Conservation (phyloP, 2,113 vertebrate species). For the Campylorhamphus procurvoides region DNA sequence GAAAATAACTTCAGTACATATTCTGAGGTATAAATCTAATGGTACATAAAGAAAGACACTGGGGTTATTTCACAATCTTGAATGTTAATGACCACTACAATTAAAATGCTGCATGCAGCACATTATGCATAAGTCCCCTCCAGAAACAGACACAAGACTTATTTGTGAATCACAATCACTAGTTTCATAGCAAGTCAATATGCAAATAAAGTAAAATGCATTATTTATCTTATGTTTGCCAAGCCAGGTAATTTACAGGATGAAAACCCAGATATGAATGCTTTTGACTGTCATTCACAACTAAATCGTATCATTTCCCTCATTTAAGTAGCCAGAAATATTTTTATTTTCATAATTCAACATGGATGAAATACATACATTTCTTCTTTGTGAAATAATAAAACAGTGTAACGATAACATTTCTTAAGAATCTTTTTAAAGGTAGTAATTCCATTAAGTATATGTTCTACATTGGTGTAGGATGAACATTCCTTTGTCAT, state of each 20-base stretch:
- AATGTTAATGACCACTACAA: conserved; percentile 11
- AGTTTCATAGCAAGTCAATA: not conserved
- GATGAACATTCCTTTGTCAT: not conserved
- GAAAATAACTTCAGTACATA: not conserved
- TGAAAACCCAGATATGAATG: not conserved
- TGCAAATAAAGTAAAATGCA: not conserved
- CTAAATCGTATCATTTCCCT: not conserved
- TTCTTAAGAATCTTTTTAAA: not conserved
- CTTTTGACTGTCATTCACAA: conserved; percentile 7
- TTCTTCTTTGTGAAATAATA: not conserved
- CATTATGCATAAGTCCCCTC: not conserved
- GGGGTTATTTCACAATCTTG: not conserved
- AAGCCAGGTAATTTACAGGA: not conserved
- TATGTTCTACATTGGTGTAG: rapidly evolving
- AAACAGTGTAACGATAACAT: not conserved
- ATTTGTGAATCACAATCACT: conserved; percentile 11
- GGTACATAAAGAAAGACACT: not conserved
- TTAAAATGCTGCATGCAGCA: not conserved
- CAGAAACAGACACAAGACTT: not conserved
- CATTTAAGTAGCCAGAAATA: not conserved
- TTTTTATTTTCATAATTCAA: not conserved
- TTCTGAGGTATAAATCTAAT: conserved; percentile 8
- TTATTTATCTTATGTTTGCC: conserved; percentile 15
- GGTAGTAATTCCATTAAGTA: not conserved
- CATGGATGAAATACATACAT: not conserved